Base-by-base conservation (phyloP, 2,113 vertebrate genomes). In the Pachypanchax playfairii region DNA sequence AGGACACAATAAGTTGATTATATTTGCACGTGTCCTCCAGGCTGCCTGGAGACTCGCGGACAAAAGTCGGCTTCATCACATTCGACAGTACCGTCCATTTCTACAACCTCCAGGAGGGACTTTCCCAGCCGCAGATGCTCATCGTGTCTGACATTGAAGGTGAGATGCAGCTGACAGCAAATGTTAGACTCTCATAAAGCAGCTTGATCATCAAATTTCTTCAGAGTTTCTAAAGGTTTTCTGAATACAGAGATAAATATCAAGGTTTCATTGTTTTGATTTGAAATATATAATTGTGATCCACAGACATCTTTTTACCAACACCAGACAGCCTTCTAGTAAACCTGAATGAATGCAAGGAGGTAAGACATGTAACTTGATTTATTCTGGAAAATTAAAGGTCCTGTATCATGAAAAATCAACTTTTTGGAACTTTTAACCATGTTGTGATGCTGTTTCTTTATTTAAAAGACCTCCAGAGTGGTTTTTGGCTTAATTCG, bases 31-130 rank as follows among this genome's bases (percentile, higher is more conserved):
- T 76, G 31, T 72, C 22, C 25, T 77, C 41, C 68, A 99, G 97
- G 88, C 94, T 99, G 84, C 97, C 96, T 65, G 97, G 97, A 77
- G 98, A 99, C 88, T 92, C 95, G 9, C 92, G 97, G 86, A 99
- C 94, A 78, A 98, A 97, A 88, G 93, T 99, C 52, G 97, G 96
- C 77, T 97, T 99, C 83, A 94, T 99, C 90, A 98, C 96, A 0
- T 99, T 98, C 80, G 96, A 99, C 90, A 98, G 96, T 90, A 97
- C 95, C 85, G 94, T 99, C 89, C 97, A 99, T 85, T 99, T 98
- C 91, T 98, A 99, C 89, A 96, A 95, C 85, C 94, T 99, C 55
- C 97, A 99, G 86, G 97, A 99, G 89, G 96, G 96, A 54, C 94
- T 98, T 35, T 96, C 96, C 38, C 97, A 98, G 85, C 97, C 97